phyloP scores from a whole-genome alignment of 2,797 vertebrate genomes.

The Tangara arthus region DNA sequence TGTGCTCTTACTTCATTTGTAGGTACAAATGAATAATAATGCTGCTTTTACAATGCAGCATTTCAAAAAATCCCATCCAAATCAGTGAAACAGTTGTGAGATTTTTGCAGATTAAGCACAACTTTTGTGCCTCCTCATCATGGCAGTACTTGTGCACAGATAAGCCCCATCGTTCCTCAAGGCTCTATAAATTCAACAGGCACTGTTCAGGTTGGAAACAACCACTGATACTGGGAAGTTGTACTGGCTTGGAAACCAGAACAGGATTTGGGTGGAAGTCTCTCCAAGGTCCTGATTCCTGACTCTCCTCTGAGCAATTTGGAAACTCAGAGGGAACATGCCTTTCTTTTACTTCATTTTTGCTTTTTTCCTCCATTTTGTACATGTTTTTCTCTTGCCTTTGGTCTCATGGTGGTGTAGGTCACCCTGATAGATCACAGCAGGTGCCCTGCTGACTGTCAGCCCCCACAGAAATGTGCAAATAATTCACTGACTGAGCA shows the following conservation, averaged over 20 bases:
- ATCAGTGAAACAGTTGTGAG: neutral
- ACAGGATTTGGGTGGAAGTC: neutral
- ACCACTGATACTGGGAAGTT: neutral
- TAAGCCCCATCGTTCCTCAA: neutral
- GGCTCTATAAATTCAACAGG: neutral
- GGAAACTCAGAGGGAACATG: neutral
- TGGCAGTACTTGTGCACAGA: neutral
- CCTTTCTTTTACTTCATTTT: neutral
- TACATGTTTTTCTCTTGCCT: neutral
- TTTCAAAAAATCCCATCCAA: neutral
- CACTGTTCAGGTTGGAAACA: neutral
- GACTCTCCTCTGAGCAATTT: neutral
- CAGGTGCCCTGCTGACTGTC: neutral
- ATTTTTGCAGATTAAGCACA: neutral
- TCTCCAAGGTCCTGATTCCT: neutral
- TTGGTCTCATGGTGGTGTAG: neutral
- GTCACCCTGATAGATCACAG: neutral
- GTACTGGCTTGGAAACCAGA: neutral
- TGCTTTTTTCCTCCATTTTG: accelerated
- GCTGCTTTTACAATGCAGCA: neutral
- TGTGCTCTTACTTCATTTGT: neutral
- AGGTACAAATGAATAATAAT: neutral
- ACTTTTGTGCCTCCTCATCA: neutral
- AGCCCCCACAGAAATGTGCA: neutral
- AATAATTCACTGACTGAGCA: neutral